Percentiles rank a stretch among this genome's conserved stretches.
phyloP scores from a whole-genome alignment of 1,140 invertebrate genomes.

The Drosophila trapezifrons region DNA sequence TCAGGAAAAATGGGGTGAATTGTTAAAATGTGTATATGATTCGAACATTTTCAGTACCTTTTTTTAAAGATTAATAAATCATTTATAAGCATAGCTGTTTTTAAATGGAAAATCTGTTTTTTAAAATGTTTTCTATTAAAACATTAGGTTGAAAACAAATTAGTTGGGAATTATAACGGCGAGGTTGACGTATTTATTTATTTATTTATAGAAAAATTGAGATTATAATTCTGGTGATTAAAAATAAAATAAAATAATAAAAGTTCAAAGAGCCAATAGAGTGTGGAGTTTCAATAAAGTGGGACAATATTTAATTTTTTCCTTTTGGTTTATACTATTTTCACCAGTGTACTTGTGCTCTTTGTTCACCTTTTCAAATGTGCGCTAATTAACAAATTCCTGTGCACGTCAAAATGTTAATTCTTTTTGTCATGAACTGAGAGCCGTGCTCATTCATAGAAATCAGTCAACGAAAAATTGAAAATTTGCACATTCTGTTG shows the following conservation, averaged over 20 bases:
- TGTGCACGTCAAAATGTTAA: constrained; percentile 53
- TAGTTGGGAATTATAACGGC: no score
- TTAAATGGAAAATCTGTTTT: no score
- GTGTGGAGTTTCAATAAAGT: background rate
- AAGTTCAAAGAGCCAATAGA: background rate
- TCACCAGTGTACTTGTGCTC: background rate
- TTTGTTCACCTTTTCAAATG: constrained; percentile 39
- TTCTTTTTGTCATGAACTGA: constrained; percentile 36
- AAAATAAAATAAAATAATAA: background rate
- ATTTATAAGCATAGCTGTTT: no score
- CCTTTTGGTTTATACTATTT: background rate
- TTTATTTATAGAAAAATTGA: no score
- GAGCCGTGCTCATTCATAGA: constrained; percentile 62
- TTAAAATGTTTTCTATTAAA: no score
- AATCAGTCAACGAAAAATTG: constrained; percentile 72
- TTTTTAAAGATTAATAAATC: no score
- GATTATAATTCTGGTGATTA: no score
- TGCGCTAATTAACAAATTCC: constrained; percentile 69
- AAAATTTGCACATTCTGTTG: constrained; percentile 53
- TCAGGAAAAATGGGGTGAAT: background rate
- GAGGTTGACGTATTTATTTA: no score
- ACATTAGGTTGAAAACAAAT: no score
- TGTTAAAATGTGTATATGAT: no score
- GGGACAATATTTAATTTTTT: no score
- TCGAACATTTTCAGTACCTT: no score